Base-by-base conservation (phyloP, 2,113 vertebrate genomes). In the Rana temporaria region DNA sequence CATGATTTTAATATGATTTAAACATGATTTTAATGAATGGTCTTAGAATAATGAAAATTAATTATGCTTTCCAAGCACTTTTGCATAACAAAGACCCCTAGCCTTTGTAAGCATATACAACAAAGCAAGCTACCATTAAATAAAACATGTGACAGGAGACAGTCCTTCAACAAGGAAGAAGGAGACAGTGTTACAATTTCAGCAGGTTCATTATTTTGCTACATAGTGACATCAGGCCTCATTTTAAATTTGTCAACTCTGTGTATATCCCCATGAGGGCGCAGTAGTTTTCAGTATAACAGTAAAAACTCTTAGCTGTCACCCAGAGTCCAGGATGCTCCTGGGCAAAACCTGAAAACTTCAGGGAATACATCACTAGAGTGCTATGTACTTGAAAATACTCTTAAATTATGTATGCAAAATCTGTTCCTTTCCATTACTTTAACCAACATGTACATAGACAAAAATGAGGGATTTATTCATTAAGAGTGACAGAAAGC, bases 401-500 rank as follows among this genome's bases (percentile, higher is more conserved):
- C 52, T 68, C 53, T 52, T 83, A 20, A 83, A 83, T 83, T 76
- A 83, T 68, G 64, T 30, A 83, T 38, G 19, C 3, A 60, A 68
- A 83, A 67, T 75, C 80, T 82, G 80, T 38, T 82, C 42, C 67
- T 32, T 67, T 20, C 53, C 72, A 68, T 76, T 76, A 83, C 63
- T 34, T 57, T 22, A 56, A 57, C 26, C 38, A 74, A 57, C 48
- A 56, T 14, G 26, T 64, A n/a, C 12, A 60, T 24, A 16, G 52
- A 59, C 18, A 69, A 74, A 60, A 57, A 48, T 48, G 42, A 48
- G 42, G 42, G 42, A 14, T 48, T 48, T 48, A 48, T 48, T 48
- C 42, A 48, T 8, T 48, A 48, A 48, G 9, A 48, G 12, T 48
- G 42, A 48, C 42, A 48, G 42, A 48, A 48, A 14, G 42, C 11